Evolutionary conservation across 2,888 invertebrate genomes (phyloP).

Genomic region (Ethmia dodecea): DNA sequence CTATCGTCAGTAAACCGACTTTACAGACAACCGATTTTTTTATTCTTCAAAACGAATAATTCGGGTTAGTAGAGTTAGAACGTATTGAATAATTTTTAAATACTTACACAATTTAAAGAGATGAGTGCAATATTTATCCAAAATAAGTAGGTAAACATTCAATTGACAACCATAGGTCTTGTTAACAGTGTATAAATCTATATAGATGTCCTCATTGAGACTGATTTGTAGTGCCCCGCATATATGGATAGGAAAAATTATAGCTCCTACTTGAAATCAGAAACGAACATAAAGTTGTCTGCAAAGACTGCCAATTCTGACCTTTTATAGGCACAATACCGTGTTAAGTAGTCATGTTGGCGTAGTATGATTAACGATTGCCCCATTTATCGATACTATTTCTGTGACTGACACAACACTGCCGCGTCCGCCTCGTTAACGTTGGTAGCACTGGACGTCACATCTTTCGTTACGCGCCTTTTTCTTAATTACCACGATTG

Average conservation of each 20-base stretch:
- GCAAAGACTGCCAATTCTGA: slow-evolving; percentile 20
- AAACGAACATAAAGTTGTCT: slow-evolving; percentile 20
- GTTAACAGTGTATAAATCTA: slow-evolving; percentile 1
- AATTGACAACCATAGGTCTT: slow-evolving; percentile 6
- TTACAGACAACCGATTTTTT: no score
- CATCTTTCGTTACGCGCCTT: slow-evolving; percentile 65
- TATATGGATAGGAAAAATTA: slow-evolving; percentile 13
- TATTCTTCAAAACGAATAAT: no score
- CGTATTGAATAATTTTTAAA: no score
- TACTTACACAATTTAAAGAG: no score
- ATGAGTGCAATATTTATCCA: no score
- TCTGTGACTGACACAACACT: slow-evolving; percentile 36
- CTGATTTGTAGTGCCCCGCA: slow-evolving; percentile 10
- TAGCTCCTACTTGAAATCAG: slow-evolving; percentile 12
- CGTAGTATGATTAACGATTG: slow-evolving; percentile 9
- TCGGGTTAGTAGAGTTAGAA: no score
- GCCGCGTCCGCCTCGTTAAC: slow-evolving; percentile 42
- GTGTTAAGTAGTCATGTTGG: slow-evolving; percentile 7
- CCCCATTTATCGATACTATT: slow-evolving; percentile 32
- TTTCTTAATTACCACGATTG: slow-evolving; percentile 71
- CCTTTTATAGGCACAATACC: slow-evolving; percentile 15
- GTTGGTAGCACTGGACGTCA: slow-evolving; percentile 63
- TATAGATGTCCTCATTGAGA: slow-evolving; percentile 8
- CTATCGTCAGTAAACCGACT: no score
- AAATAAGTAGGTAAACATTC: no score